Evolutionary conservation across 2,797 vertebrate genomes (phyloP), one percentile per base, ranked within the genome.

Genomic region (Cyclopterus lumpus): DNA sequence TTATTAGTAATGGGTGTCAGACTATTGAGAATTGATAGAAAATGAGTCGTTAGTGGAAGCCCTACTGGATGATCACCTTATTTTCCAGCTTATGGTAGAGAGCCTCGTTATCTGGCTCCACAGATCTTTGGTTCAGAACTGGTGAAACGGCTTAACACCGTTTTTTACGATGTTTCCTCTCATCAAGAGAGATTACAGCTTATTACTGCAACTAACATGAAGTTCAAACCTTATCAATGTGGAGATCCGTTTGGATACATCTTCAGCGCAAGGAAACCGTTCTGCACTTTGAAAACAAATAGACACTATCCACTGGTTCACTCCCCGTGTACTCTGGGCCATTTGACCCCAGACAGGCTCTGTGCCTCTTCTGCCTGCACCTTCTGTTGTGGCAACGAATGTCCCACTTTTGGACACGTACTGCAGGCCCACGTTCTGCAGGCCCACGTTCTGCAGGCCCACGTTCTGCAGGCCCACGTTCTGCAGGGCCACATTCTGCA

Each of bases 271-370:
- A 30, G 30, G 30, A 30, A 30, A 30, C 30, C 32, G 4, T 34
- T 34, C 32, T 34, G 32, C 32, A 34, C 6, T 34, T 79, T 40
- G 60, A 71, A 2, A 68, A 64, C 32, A 76, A 75, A 34, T 75
- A 61, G 70, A 78, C 55, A 64, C 66, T 61, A 11, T 73, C 64
- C 42, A 59, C 20, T 58, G 53, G 61, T 24, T 73, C 40, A 6
- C 71, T 75, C 4, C 22, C 44, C 15, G 8, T 53, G 5, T 2
- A 14, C 34, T 3, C 22, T 6, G 2, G 44, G 28, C 15, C 18
- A n/a, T 1, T 48, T 38, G 32, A 61, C 6, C 16, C 10, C 30
- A 9, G 9, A 10, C 34, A 42, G 16, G 32, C 32, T 58, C 4
- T 18, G 54, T 15, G 9, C 34, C 8, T 36, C 34, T 36, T 6